Percentiles rank a stretch among this genome's conserved stretches.
Evolutionary conservation across 2,888 invertebrate genomes (phyloP).

Genomic region (Drosophila merina): DNA sequence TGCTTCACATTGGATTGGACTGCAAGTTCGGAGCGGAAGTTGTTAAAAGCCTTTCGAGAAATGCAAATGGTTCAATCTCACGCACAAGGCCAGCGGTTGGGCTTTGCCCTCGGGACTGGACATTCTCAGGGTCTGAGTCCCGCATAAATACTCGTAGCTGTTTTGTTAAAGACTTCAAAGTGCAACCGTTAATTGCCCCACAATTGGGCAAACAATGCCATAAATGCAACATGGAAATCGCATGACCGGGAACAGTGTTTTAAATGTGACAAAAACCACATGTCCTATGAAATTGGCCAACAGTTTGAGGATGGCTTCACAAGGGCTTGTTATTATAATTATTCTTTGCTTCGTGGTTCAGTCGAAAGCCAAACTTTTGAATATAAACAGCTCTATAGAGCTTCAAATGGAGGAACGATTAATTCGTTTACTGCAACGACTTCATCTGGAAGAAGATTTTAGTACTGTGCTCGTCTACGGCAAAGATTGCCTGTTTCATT

Average conservation of each 20-base stretch:
- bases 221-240: conserved; percentile 39
- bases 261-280: conserved; percentile 20
- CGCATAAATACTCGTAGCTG: conserved; percentile 22
- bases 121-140: conserved; percentile 41
- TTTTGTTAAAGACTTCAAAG: conserved; percentile 30
- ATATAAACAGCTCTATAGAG: background rate
- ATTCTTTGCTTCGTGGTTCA: conserved; percentile 14
- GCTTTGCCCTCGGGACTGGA: conserved; percentile 15
- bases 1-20: conserved; percentile 49
- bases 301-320: conserved; percentile 48
- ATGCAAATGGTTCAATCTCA: conserved; percentile 53
- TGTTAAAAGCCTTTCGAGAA: conserved; percentile 46
- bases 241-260: conserved; percentile 20
- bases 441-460: conserved; percentile 43
- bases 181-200: conserved; percentile 33
- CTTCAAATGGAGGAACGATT: conserved; percentile 7
- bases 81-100: conserved; percentile 39
- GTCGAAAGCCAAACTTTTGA: conserved; percentile 16
- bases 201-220: conserved; percentile 26
- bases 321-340: conserved; percentile 3
- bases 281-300: background rate
- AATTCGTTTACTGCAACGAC: conserved; percentile 27
- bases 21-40: conserved; percentile 48
- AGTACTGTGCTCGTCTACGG: conserved; percentile 53
- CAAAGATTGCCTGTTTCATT: conserved; percentile 46